phyloP scores from a whole-genome alignment of 2,797 vertebrate species.

The Anguilla pacifica region DNA sequence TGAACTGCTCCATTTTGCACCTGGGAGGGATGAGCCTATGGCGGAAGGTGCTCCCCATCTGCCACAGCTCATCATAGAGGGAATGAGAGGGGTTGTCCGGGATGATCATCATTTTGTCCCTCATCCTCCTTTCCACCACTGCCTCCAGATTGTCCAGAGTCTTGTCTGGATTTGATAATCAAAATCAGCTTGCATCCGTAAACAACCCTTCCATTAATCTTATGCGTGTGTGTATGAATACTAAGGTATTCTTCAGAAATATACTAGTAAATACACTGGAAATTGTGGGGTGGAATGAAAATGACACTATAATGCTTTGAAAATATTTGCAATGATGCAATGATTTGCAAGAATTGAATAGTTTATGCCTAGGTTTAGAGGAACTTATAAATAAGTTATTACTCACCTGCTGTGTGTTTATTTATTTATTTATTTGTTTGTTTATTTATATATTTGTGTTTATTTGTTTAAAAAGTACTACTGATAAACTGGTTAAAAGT shows the following conservation, averaged over 20 bases:
- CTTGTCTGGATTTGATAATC: slow-evolving; percentile 34
- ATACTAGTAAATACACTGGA: slow-evolving; percentile 47
- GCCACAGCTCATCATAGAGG: too few species aligned
- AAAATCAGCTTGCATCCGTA: background rate
- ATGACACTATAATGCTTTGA: slow-evolving; percentile 34
- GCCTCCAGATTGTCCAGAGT: too few species aligned
- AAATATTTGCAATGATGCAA: slow-evolving; percentile 30
- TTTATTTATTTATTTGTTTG: background rate
- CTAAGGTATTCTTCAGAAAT: background rate
- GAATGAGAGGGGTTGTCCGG: too few species aligned
- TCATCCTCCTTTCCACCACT: too few species aligned
- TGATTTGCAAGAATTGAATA: slow-evolving; percentile 40
- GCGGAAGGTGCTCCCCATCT: too few species aligned
- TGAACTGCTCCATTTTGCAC: too few species aligned
- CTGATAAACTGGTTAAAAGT: background rate
- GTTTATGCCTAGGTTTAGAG: slow-evolving; percentile 40
- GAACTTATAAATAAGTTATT: slow-evolving; percentile 1
- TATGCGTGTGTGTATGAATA: slow-evolving; percentile 34
- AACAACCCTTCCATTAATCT: slow-evolving; percentile 36
- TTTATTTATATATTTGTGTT: background rate
- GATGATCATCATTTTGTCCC: too few species aligned
- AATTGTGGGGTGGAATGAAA: slow-evolving; percentile 53
- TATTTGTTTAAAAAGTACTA: background rate
- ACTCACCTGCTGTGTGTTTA: background rate
- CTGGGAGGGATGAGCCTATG: too few species aligned